These are phyloP conservation scores for Labeo calbasu DNA, from an alignment of 2,797 vertebrate genomes.

Conservation along the genomic window DNA sequence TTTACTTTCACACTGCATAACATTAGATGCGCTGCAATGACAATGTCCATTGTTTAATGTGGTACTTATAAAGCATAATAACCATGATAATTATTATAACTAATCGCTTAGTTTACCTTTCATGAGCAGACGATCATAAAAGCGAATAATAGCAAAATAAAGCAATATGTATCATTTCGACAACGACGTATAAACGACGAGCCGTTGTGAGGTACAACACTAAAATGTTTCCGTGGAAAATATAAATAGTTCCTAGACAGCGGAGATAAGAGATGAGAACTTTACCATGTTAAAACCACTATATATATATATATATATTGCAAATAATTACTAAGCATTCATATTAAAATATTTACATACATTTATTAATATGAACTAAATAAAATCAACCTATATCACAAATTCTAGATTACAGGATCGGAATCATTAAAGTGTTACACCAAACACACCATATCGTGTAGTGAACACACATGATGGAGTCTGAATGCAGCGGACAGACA, in stretches of 20 bases:
- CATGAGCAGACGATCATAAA: neutral
- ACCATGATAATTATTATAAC: neutral
- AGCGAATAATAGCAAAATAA: neutral
- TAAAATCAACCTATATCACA: no score
- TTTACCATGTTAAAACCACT: neutral
- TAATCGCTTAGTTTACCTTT: neutral
- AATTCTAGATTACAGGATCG: conserved; percentile 42
- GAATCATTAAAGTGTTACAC: conserved; percentile 61
- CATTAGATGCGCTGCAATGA: neutral
- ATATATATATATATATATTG: neutral
- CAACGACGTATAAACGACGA: neutral
- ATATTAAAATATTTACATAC: neutral
- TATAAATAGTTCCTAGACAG: conserved; percentile 62
- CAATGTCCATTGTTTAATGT: neutral
- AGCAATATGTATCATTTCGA: neutral
- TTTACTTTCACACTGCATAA: neutral
- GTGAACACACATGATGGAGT: conserved; percentile 46
- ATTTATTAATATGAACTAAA: neutral
- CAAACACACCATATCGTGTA: conserved; percentile 71
- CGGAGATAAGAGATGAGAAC: accelerated
- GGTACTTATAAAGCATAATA: neutral
- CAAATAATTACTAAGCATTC: neutral
- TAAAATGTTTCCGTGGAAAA: conserved; percentile 40
- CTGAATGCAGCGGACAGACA: conserved; percentile 43
- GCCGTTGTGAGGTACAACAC: neutral